A percentile compares a stretch with the other conserved stretches of the same genome.
Conservation (phyloP, 1,140 invertebrate genomes). For the Orchestia grillus region DNA sequence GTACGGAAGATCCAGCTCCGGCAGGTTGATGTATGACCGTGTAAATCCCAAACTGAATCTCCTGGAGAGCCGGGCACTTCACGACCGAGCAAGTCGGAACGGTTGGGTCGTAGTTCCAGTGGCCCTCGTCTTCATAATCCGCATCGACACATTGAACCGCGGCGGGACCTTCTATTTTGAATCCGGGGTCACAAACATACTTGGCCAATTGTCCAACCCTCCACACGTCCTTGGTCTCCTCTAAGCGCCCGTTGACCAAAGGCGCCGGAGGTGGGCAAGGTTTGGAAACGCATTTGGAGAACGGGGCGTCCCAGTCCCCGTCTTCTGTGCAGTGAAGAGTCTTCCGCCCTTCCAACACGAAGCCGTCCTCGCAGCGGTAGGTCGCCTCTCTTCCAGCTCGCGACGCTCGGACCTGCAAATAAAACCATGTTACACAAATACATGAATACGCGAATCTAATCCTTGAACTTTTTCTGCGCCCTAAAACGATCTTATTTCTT, state of each 20-base stretch:
- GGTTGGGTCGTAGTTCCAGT: slow-evolving; percentile 11
- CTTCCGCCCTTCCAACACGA: slow-evolving; percentile 68
- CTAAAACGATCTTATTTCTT: too few relatives aligned
- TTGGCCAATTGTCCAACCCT: slow-evolving; percentile 58
- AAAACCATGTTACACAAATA: neutral
- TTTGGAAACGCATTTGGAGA: slow-evolving; percentile 68
- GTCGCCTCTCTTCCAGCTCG: slow-evolving; percentile 57
- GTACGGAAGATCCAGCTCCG: neutral
- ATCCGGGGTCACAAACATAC: slow-evolving; percentile 64
- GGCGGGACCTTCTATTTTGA: slow-evolving; percentile 39
- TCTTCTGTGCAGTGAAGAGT: slow-evolving; percentile 69
- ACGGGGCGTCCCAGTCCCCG: slow-evolving; percentile 69
- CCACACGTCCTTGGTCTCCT: slow-evolving; percentile 62
- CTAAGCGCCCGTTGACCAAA: slow-evolving; percentile 68
- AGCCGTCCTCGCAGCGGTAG: slow-evolving; percentile 70
- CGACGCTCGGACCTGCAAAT: slow-evolving; percentile 63
- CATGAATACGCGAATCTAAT: too few relatives aligned
- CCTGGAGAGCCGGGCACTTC: slow-evolving; percentile 33
- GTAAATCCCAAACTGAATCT: slow-evolving; percentile 28
- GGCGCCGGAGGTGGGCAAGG: slow-evolving; percentile 65
- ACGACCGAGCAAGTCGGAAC: slow-evolving; percentile 32
- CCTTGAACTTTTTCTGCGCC: too few relatives aligned
- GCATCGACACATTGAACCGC: neutral
- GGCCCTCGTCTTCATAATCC: slow-evolving; percentile 32
- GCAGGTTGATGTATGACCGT: neutral